phyloP scores from a whole-genome alignment of 2,888 invertebrate genomes.

The Tyria jacobaeae region DNA sequence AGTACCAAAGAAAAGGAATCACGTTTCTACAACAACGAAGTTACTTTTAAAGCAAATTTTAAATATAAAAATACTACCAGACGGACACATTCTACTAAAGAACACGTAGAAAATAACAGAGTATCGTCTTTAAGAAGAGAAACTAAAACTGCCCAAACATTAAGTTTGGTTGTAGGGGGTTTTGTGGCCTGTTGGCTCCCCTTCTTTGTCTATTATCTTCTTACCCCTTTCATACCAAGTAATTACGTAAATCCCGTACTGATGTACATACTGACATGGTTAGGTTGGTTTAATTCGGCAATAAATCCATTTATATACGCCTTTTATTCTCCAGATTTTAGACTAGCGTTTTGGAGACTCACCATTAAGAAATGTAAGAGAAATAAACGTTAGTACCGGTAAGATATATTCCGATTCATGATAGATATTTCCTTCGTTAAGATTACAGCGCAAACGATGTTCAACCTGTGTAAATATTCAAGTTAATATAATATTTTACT shows the following conservation, averaged over 20 bases:
- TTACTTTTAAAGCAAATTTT: constrained; percentile 78
- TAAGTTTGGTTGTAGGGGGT: constrained; percentile 95
- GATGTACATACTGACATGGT: constrained; percentile 93
- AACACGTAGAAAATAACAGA: constrained; percentile 85
- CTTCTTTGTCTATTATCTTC: constrained; percentile 93
- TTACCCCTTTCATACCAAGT: constrained; percentile 91
- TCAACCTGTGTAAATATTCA: constrained; percentile 15
- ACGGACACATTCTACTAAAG: constrained; percentile 84
- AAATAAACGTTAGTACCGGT: constrained; percentile 60
- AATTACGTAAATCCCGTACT: constrained; percentile 87
- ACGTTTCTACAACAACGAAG: constrained; percentile 73
- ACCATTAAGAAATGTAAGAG: constrained; percentile 90
- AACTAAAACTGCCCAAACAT: constrained; percentile 95
- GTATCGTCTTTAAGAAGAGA: constrained; percentile 91
- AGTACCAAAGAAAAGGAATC: constrained; percentile 72
- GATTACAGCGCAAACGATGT: constrained; percentile 26
- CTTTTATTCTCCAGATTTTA: constrained; percentile 95
- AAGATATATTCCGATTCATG: constrained; percentile 19
- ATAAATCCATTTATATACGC: constrained; percentile 97
- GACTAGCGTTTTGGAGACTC: constrained; percentile 94
- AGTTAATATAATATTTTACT: constrained; percentile 8
- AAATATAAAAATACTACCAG: constrained; percentile 77
- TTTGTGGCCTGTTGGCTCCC: constrained; percentile 96
- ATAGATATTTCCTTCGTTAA: constrained; percentile 29
- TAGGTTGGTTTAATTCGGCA: constrained; percentile 96